Evolutionary conservation across 2,888 invertebrate genomes (phyloP), one percentile per base, ranked within the genome.

Genomic region (Acleris holmiana): DNA sequence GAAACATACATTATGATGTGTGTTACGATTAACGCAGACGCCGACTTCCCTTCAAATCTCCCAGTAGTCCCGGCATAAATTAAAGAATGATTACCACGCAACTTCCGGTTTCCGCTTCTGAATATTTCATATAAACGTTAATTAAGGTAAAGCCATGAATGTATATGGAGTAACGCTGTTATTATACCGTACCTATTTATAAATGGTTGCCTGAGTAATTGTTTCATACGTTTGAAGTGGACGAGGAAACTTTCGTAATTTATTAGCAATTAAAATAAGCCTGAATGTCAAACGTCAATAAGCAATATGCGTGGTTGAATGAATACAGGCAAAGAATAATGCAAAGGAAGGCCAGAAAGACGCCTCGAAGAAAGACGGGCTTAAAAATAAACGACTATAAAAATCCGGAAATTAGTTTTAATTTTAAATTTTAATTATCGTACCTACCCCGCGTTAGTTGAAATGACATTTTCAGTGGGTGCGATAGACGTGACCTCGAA

Each of bases 51-150:
- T 59, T 46, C 44, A 55, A 65, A 65, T 65, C 65, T 60, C 65
- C 65, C 48, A 60, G 54, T 59, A 54, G 64, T 60, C 54, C 58
- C 53, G 58, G 64, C 64, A 65, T 65, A 65, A 65, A 65, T 65
- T 65, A 60, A 65, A 65, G 55, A 65, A 65, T 65, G 60, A 65
- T 65, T 65, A 65, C 49, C 54, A 59, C 59, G 59, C 65, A 60
- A 55, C 41, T 60, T 65, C 65, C 65, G 65, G 65, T 65, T 65
- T 65, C 65, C 65, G 59, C 54, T 54, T 65, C 46, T 65, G 60
- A 54, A 65, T 65, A 65, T 65, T 65, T 60, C 49, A 65, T 60
- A 65, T 23, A 55, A 46, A 55, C 55, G 44, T 60, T 59, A 60
- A 65, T 65, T 60, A 65, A 60, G 59, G 54, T 60, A 55, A n/a